These are phyloP conservation scores for Amphipyra berbera DNA, from an alignment of 2,888 invertebrate species.

Conservation along the genomic window DNA sequence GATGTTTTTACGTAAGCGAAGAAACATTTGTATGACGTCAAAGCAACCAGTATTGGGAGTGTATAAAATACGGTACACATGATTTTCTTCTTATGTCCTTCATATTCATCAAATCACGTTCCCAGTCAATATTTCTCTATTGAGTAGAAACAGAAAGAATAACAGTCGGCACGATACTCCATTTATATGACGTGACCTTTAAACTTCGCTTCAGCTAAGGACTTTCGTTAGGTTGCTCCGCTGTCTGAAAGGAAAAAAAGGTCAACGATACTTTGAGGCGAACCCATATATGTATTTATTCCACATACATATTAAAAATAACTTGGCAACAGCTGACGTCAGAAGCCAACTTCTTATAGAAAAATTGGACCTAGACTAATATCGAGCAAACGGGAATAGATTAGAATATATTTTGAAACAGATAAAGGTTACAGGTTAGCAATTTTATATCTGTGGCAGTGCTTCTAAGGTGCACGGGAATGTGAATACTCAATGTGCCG, in stretches of 20 bases:
- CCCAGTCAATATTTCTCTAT: conserved; percentile 9
- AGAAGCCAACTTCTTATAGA: conserved; percentile 3
- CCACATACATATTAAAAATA: conserved; percentile 27
- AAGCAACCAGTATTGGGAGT: not conserved
- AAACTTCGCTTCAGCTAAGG: conserved; percentile 1
- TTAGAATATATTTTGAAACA: conserved; percentile 6
- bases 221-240: not conserved
- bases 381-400: conserved; percentile 3
- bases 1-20: conserved; percentile 11
- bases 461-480: not conserved
- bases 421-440: not conserved
- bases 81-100: not conserved
- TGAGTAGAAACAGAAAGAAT: conserved; percentile 8
- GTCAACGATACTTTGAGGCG: conserved; percentile 10
- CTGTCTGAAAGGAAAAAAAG: conserved; percentile 17
- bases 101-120: not conserved
- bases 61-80: not conserved
- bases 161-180: conserved; percentile 11
- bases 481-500: too few species aligned
- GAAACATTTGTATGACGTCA: conserved; percentile 7
- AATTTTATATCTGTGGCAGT: not conserved
- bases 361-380: conserved; percentile 11
- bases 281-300: conserved; percentile 22
- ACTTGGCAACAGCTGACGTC: not conserved
- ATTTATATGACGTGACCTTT: conserved; percentile 32